Conservation (phyloP, 2,113 vertebrate genomes). For the Leuciscus idus region DNA sequence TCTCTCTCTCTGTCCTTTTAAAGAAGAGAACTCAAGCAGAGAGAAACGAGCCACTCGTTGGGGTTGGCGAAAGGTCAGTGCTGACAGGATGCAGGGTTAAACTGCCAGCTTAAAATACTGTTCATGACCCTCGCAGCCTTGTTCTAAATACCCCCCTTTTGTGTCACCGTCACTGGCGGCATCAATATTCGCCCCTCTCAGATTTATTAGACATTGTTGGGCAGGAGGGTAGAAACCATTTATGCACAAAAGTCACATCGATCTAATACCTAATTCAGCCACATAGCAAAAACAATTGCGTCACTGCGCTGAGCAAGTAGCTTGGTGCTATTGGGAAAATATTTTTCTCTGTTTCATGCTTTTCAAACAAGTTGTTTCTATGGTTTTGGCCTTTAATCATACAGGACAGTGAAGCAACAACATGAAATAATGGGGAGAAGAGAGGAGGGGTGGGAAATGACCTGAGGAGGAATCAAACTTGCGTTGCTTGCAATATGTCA, state of each 20-base stretch:
- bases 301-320: constrained; percentile 62
- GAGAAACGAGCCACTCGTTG: constrained; percentile 95
- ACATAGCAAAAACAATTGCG: constrained; percentile 75
- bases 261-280: constrained; percentile 81
- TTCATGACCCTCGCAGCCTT: constrained; percentile 94
- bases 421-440: background rate
- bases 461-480: background rate
- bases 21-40: constrained; percentile 85
- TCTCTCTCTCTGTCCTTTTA: constrained; percentile 66
- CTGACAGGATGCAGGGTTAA: constrained; percentile 99
- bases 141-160: constrained; percentile 96
- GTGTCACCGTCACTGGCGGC: constrained; percentile 90
- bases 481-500: background rate
- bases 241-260: constrained; percentile 81
- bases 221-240: constrained; percentile 73
- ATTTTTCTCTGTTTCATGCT: background rate
- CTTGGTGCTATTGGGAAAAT: background rate
- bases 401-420: background rate
- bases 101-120: constrained; percentile 99
- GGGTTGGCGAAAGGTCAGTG: constrained; percentile 99
- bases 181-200: constrained; percentile 91
- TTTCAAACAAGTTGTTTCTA: background rate
- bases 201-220: constrained; percentile 96
- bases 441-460: background rate
- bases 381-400: constrained; percentile 4